phyloP scores from a whole-genome alignment of 2,113 vertebrate genomes.

The Cromileptes altivelis region DNA sequence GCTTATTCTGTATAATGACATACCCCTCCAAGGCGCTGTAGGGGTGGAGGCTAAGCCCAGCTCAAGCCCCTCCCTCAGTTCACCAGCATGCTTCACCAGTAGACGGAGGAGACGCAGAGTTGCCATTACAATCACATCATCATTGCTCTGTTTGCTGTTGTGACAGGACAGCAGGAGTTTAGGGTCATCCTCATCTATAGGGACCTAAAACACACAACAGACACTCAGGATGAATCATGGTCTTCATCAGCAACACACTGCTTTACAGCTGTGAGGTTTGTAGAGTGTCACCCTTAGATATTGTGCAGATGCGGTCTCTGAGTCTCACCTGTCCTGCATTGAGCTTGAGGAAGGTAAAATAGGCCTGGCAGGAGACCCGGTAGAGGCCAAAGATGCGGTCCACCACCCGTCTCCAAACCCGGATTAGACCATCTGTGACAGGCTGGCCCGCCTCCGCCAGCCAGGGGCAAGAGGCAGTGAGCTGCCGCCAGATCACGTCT shows the following conservation, averaged over 20 bases:
- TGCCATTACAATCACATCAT: slow-evolving; percentile 98
- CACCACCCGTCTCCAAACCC: slow-evolving; percentile 96
- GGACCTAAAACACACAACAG: slow-evolving; percentile 82
- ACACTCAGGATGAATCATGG: background rate
- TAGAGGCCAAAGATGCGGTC: slow-evolving; percentile 98
- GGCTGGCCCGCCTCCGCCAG: slow-evolving; percentile 92
- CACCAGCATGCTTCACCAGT: slow-evolving; percentile 97
- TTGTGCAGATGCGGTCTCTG: background rate
- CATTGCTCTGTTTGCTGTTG: slow-evolving; percentile 93
- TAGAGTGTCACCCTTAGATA: background rate
- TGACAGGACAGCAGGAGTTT: slow-evolving; percentile 87
- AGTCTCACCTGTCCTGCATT: slow-evolving; percentile 94
- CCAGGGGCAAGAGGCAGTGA: slow-evolving; percentile 93
- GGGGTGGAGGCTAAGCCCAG: slow-evolving; percentile 96
- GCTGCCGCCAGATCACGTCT: slow-evolving; percentile 95
- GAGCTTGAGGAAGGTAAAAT: slow-evolving; percentile 98
- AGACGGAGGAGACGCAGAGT: slow-evolving; percentile 92
- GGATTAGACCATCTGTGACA: slow-evolving; percentile 93
- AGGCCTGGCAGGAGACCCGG: slow-evolving; percentile 95
- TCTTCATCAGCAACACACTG: background rate
- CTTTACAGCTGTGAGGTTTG: background rate
- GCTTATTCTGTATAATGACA: background rate
- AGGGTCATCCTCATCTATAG: slow-evolving; percentile 94
- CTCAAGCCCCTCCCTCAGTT: slow-evolving; percentile 95
- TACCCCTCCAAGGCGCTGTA: slow-evolving; percentile 97